A percentile compares a stretch with the other conserved stretches of the same genome.
Evolutionary conservation across 2,113 vertebrate species (phyloP).

Genomic region (Erythrocebus patas): DNA sequence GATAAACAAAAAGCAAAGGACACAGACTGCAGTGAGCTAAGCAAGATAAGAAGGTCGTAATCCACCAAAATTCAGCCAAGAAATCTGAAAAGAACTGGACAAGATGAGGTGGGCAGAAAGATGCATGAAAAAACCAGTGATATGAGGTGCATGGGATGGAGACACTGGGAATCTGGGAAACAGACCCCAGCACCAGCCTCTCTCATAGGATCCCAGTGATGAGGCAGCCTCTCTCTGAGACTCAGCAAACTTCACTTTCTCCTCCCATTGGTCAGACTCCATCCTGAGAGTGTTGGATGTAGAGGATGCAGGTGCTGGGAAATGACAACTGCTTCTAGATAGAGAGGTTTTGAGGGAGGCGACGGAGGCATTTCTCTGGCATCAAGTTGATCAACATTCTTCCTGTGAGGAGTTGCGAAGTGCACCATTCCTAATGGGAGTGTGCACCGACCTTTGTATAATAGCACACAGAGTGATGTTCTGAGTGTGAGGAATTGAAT

Average conservation of each 20-base stretch:
- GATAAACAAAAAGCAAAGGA: slow-evolving; percentile 11
- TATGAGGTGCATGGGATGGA: background rate
- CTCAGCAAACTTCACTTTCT: background rate
- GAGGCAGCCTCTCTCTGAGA: background rate
- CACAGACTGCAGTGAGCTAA: background rate
- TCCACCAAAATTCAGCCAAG: background rate
- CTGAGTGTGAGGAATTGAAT: background rate
- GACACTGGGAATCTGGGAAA: background rate
- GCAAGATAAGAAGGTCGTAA: background rate
- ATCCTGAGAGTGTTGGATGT: background rate
- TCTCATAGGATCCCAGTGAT: background rate
- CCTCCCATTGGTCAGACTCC: background rate
- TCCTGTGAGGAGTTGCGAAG: background rate
- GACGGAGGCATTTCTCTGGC: background rate
- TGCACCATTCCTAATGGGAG: background rate
- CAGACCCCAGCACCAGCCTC: background rate
- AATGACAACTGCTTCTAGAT: background rate
- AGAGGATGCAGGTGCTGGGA: background rate
- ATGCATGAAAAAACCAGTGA: background rate
- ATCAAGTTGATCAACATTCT: background rate
- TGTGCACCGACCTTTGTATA: background rate
- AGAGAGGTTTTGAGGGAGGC: background rate
- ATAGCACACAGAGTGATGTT: background rate
- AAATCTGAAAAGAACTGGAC: background rate
- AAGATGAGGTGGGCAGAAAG: background rate